Evolutionary conservation across 2,113 vertebrate species (phyloP).

Genomic region (Stigmatopora argus): DNA sequence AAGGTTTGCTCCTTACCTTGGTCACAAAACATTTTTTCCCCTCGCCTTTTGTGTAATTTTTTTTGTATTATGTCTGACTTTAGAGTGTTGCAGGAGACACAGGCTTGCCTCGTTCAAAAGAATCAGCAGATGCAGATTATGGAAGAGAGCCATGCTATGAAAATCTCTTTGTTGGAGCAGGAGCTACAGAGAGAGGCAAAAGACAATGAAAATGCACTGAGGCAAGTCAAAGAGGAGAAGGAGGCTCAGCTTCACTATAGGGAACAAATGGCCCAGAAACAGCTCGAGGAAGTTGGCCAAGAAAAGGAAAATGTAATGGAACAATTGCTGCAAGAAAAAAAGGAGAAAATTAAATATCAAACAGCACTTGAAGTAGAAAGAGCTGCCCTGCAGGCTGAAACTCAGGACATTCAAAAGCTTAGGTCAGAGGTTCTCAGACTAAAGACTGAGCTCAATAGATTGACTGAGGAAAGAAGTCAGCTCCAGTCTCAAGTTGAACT

Average conservation of each 20-base stretch:
- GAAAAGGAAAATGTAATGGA: conserved; percentile 34
- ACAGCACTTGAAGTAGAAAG: conserved; percentile 22
- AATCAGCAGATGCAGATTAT: conserved; percentile 69
- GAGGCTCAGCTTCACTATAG: conserved; percentile 34
- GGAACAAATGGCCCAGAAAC: conserved; percentile 24
- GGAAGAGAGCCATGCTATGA: conserved; percentile 50
- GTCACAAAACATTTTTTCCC: conserved; percentile 11
- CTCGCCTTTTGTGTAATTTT: neutral
- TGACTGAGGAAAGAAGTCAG: conserved; percentile 19
- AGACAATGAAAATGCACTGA: conserved; percentile 36
- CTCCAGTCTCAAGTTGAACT: conserved; percentile 46
- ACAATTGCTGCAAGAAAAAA: conserved; percentile 35
- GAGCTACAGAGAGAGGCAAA: conserved; percentile 59
- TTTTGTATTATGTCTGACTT: conserved; percentile 3
- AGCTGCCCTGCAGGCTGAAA: conserved; percentile 34
- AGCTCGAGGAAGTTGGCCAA: conserved; percentile 37
- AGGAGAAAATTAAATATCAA: conserved; percentile 36
- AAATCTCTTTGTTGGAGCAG: conserved; percentile 53
- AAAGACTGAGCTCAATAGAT: conserved; percentile 30
- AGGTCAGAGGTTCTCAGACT: conserved; percentile 33
- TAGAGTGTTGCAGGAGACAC: conserved; percentile 78
- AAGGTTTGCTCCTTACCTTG: conserved; percentile 61
- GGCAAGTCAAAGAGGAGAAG: conserved; percentile 39
- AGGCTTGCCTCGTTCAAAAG: conserved; percentile 72
- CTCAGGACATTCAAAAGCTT: conserved; percentile 39